Evolutionary conservation across 2,113 vertebrate species (phyloP).

Genomic region (Promerops cafer): DNA sequence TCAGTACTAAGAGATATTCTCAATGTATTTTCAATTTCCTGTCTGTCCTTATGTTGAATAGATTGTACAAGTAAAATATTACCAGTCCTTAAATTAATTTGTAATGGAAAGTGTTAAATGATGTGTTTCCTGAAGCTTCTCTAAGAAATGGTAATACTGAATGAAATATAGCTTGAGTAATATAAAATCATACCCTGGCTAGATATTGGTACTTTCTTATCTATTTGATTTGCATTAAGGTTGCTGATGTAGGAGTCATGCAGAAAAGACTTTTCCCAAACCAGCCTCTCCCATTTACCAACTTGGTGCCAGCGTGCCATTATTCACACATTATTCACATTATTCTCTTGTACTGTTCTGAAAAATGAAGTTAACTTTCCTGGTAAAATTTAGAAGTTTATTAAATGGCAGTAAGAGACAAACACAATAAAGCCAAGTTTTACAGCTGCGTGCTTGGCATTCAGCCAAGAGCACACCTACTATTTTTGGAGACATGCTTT

Average conservation of each 20-base stretch:
- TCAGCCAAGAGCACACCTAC: no score
- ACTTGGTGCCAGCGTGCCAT: not conserved
- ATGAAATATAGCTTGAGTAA: not conserved
- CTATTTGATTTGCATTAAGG: not conserved
- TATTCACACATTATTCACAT: no score
- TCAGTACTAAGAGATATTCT: not conserved
- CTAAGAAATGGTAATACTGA: not conserved
- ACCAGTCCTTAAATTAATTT: not conserved
- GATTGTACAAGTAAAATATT: not conserved
- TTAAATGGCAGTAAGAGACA: no score
- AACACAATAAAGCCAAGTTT: no score
- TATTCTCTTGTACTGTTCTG: not conserved
- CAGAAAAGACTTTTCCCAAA: not conserved
- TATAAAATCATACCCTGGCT: not conserved
- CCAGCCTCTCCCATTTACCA: not conserved
- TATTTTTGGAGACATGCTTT: no score
- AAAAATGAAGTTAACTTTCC: no score
- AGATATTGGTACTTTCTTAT: not conserved
- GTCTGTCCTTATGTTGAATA: not conserved
- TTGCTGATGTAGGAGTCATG: not conserved
- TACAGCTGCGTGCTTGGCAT: no score
- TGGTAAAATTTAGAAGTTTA: no score
- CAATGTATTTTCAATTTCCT: not conserved
- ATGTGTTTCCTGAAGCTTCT: not conserved
- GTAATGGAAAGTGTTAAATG: not conserved